These are phyloP conservation scores for Heliconius hortense DNA, from an alignment of 2,888 invertebrate genomes.

Conservation along the genomic window DNA sequence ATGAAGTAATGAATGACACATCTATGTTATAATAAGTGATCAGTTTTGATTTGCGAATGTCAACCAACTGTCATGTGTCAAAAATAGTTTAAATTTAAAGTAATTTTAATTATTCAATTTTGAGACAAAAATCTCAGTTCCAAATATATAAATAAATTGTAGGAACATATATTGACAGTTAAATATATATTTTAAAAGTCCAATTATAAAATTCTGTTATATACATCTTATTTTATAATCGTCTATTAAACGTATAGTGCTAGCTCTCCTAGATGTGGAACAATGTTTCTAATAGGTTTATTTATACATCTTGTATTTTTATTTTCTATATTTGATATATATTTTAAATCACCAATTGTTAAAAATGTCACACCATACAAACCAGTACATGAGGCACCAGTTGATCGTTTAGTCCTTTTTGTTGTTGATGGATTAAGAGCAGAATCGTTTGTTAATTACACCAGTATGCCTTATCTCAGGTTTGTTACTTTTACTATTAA, in stretches of 20 bases:
- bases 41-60: not conserved
- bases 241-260: not conserved
- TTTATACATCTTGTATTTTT: constrained; percentile 88
- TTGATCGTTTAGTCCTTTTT: constrained; percentile 92
- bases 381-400: constrained; percentile 78
- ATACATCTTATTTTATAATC: not conserved
- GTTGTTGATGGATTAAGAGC: constrained; percentile 96
- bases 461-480: constrained; percentile 85
- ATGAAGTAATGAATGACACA: no score
- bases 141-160: no score
- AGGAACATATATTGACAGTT: not conserved
- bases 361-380: constrained; percentile 83
- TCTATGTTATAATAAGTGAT: no score
- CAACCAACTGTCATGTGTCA: constrained; percentile 1
- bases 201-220: not conserved
- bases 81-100: not conserved
- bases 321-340: constrained; percentile 94
- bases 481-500: constrained; percentile 55
- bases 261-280: constrained; percentile 4
- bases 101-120: not conserved
- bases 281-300: constrained; percentile 78
- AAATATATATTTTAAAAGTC: not conserved
- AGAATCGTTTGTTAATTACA: constrained; percentile 87
- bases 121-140: no score
- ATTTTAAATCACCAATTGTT: constrained; percentile 94